Evolutionary conservation across 2,888 invertebrate species (phyloP), one percentile per base, ranked within the genome.

Genomic region (Eupithecia vulgata): DNA sequence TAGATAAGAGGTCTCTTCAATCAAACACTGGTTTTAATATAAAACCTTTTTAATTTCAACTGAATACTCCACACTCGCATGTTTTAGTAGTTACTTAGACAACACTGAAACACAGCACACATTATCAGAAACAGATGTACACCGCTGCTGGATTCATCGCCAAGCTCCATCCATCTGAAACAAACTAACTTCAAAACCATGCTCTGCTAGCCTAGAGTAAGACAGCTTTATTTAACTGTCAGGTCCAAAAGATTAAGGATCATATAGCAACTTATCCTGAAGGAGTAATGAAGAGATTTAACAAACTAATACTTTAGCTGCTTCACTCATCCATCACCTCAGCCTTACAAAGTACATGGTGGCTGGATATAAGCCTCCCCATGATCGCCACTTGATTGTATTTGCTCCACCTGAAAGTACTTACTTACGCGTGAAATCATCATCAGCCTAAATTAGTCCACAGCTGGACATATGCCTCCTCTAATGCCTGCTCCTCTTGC

Each of bases 111-210:
- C 57, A 57, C 21, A 57, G 13, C 57, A 57, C 57, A 25, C 4
- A 12, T 7, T 57, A 57, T 57, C 57, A 57, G 25, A 25, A 57
- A 57, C 57, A 57, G 25, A 57, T 57, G 21, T 25, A 57, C 57
- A 25, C 21, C 5, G 57, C 57, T 57, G 57, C 25, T 57, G 12
- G 25, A 52, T 52, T 21, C 12, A 3, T 57, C 57, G 21, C 57
- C 57, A 57, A 25, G 5, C 57, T 52, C 21, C 48, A 48, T 48
- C 52, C 52, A 57, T 57, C 57, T 57, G 57, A 57, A 57, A 57
- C 57, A 57, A 25, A 57, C 57, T 13, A 57, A 57, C 12, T 57
- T 57, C 57, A 57, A 57, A 57, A 57, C 57, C 25, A 25, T 57
- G 57, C 25, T 57, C 25, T 57, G 25, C 57, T 21, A 25, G 25